Conservation (phyloP, 1,140 invertebrate genomes). For the Physella acuta region DNA sequence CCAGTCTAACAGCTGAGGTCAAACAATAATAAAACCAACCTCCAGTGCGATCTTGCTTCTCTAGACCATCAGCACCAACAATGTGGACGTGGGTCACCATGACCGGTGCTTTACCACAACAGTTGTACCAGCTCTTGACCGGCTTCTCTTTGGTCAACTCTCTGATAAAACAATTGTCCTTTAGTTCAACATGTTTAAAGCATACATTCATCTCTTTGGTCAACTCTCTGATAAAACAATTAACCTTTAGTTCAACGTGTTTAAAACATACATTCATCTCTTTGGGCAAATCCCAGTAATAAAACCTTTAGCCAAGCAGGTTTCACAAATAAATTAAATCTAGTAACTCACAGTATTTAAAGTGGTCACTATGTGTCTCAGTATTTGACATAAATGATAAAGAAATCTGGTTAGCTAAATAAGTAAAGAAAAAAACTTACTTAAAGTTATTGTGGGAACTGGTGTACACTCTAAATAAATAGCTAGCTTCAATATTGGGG, state of each 20-base stretch:
- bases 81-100: conserved; percentile 60
- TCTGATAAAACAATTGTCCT: too few species aligned
- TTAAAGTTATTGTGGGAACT: conserved; percentile 47
- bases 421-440: conserved; percentile 38
- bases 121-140: conserved; percentile 42
- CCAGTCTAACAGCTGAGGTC: too few species aligned
- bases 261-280: too few species aligned
- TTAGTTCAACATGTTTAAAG: too few species aligned
- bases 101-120: conserved; percentile 44
- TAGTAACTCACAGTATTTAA: too few species aligned
- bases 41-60: conserved; percentile 58
- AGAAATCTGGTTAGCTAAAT: not conserved
- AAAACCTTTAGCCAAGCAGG: too few species aligned
- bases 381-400: too few species aligned
- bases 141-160: conserved; percentile 45
- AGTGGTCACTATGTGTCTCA: too few species aligned
- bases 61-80: conserved; percentile 57
- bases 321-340: too few species aligned
- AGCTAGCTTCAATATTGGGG: conserved; percentile 63
- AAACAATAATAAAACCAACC: too few species aligned
- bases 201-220: conserved; percentile 42
- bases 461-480: conserved; percentile 67
- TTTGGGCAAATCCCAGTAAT: conserved; percentile 36
- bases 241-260: too few species aligned
- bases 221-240: conserved; percentile 39